Percentiles rank a stretch among this genome's conserved stretches.
Conservation (phyloP, 1,140 invertebrate species). For the Microplitis demolitor region DNA sequence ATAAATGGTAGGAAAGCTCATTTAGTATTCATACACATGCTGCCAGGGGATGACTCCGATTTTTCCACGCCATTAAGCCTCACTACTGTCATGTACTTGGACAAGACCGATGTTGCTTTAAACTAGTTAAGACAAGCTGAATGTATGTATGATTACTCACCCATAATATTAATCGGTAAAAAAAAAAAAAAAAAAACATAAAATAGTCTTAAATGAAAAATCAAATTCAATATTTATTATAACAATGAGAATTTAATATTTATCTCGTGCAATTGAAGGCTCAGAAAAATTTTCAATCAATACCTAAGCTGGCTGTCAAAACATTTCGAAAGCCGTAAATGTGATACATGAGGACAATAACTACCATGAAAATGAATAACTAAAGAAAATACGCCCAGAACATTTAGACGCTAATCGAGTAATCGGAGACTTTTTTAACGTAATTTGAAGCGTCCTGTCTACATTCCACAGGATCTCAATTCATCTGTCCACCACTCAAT, state of each 20-base stretch:
- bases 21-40: conserved; percentile 56
- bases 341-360: conserved; percentile 14
- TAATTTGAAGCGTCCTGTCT: conserved; percentile 40
- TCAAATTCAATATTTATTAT: too few relatives aligned
- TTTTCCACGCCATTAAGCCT: conserved; percentile 59
- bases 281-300: too few relatives aligned
- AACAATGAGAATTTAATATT: background rate
- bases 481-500: background rate
- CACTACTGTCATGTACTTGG: conserved; percentile 33
- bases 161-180: too few relatives aligned
- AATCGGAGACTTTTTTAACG: conserved; percentile 51
- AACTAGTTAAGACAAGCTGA: conserved; percentile 52
- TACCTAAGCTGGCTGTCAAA: conserved; percentile 46
- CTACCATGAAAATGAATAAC: background rate
- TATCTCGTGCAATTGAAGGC: too few relatives aligned
- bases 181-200: too few relatives aligned
- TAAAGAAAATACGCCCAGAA: conserved; percentile 23
- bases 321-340: conserved; percentile 38
- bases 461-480: conserved; percentile 13
- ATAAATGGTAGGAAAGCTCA: conserved; percentile 48
- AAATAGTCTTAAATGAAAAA: too few relatives aligned
- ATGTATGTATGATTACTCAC: background rate
- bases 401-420: conserved; percentile 50
- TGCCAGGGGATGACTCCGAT: conserved; percentile 52
- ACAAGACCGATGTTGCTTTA: conserved; percentile 46